These are phyloP conservation scores for Pelvicachromis taeniatus DNA, from an alignment of 2,113 vertebrate species.

Conservation along the genomic window DNA sequence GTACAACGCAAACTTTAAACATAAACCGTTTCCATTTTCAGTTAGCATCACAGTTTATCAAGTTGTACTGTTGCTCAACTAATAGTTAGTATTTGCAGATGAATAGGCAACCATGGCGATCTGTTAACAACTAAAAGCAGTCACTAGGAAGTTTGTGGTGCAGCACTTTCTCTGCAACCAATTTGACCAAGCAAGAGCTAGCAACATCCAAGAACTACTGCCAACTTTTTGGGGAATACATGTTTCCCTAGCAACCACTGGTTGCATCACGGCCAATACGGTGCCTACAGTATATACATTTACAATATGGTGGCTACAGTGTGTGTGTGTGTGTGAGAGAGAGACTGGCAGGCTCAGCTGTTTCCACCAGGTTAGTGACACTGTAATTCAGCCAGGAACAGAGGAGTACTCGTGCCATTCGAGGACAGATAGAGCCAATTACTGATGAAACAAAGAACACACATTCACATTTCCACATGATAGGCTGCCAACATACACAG, in stretches of 20 bases:
- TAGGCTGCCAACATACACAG: not conserved
- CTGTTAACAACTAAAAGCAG: not conserved
- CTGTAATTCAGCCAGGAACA: conserved; percentile 29
- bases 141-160: not conserved
- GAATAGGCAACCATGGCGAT: not conserved
- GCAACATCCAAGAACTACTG: not conserved
- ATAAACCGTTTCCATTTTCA: not conserved
- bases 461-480: not conserved
- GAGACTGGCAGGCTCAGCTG: not conserved
- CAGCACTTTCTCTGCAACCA: not conserved
- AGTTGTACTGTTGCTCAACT: not conserved
- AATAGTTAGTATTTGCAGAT: not conserved
- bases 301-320: not conserved
- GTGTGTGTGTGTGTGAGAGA: not conserved
- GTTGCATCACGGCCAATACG: not conserved
- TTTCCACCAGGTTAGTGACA: conserved; percentile 37
- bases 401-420: not conserved
- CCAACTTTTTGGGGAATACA: not conserved
- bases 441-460: conserved; percentile 32
- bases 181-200: not conserved
- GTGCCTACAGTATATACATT: not conserved
- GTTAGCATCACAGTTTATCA: not conserved
- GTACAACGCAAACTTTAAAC: not conserved
- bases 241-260: not conserved
- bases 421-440: conserved; percentile 1